A percentile compares a stretch with the other conserved stretches of the same genome.
Conservation (phyloP, 2,797 vertebrate species). For the Cirrhinus mrigala region DNA sequence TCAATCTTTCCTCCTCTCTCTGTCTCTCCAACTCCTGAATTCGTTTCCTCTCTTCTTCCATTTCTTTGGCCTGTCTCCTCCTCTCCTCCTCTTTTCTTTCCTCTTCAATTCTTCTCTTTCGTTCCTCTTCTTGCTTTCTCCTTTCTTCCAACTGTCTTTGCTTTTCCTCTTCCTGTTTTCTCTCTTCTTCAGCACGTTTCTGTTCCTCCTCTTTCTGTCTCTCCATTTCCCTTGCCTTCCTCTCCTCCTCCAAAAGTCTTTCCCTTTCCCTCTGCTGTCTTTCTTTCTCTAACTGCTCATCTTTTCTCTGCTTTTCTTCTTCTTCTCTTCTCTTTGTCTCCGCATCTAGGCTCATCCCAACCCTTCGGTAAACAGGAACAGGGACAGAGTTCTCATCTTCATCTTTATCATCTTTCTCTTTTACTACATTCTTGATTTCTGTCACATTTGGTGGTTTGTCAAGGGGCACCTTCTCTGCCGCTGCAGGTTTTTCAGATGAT, state of each 20-base stretch:
- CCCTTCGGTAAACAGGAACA: constrained; percentile 55
- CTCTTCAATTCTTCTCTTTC: constrained; percentile 1
- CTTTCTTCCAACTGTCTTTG: constrained; percentile 21
- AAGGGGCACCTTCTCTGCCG: not conserved
- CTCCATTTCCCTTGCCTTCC: not conserved
- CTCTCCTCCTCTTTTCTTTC: constrained; percentile 25
- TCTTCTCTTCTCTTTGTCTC: constrained; percentile 16
- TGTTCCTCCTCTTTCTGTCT: constrained; percentile 16
- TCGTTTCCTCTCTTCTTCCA: constrained; percentile 6
- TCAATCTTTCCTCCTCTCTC: too few relatives aligned
- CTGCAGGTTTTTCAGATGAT: constrained; percentile 11
- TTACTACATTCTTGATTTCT: constrained; percentile 33
- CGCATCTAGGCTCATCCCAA: constrained; percentile 8
- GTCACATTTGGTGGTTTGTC: not conserved
- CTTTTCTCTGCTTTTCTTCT: constrained; percentile 4
- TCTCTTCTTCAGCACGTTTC: constrained; percentile 14
- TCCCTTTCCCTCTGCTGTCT: not conserved
- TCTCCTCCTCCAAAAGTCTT: constrained; percentile 20
- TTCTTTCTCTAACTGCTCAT: constrained; percentile 31
- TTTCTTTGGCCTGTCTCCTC: constrained; percentile 3
- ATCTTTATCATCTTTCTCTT: constrained; percentile 64
- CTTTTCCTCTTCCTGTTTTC: constrained; percentile 33
- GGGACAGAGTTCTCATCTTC: constrained; percentile 54
- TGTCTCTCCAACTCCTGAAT: too few relatives aligned
- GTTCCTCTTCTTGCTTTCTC: constrained; percentile 14